These are phyloP conservation scores for Lepidonotus clava DNA, from an alignment of 2,888 invertebrate genomes.

Conservation along the genomic window DNA sequence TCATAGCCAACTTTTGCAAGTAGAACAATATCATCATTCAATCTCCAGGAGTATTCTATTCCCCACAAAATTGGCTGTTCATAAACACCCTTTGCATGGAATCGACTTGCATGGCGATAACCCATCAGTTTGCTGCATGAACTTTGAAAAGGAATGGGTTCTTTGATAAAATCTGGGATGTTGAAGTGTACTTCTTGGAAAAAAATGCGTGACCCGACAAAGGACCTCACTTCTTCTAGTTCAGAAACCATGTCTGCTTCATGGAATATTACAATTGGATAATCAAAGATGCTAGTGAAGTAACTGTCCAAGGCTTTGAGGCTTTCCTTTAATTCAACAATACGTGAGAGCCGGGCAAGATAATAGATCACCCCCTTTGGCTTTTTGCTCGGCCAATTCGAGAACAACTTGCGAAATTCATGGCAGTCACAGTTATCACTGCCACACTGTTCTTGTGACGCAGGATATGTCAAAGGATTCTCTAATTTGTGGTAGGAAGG, in stretches of 20 bases:
- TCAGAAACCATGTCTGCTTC: constrained; percentile 55
- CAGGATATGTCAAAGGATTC: too few species aligned
- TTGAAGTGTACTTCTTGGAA: constrained; percentile 61
- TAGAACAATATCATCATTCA: constrained; percentile 65
- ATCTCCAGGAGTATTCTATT: constrained; percentile 64
- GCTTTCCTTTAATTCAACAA: constrained; percentile 26
- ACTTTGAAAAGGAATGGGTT: constrained; percentile 42
- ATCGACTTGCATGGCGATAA: constrained; percentile 67
- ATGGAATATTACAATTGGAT: constrained; percentile 65
- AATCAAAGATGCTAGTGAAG: constrained; percentile 62
- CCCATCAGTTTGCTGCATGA: constrained; percentile 57
- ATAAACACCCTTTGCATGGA: constrained; percentile 64
- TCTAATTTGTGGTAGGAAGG: too few species aligned
- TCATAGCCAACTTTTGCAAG: constrained; percentile 60
- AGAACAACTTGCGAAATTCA: too few species aligned
- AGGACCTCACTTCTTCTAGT: not conserved
- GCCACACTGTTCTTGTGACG: too few species aligned
- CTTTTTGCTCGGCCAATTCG: constrained; percentile 62
- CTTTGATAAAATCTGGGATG: constrained; percentile 58
- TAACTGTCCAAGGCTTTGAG: constrained; percentile 53
- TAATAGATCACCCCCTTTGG: constrained; percentile 61
- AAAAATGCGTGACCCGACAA: constrained; percentile 46
- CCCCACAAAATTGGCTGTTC: constrained; percentile 59
- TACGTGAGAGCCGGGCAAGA: constrained; percentile 51
- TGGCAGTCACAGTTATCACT: too few species aligned